Conservation (phyloP, 2,113 vertebrate species). For the Thamnophis sirtalis region DNA sequence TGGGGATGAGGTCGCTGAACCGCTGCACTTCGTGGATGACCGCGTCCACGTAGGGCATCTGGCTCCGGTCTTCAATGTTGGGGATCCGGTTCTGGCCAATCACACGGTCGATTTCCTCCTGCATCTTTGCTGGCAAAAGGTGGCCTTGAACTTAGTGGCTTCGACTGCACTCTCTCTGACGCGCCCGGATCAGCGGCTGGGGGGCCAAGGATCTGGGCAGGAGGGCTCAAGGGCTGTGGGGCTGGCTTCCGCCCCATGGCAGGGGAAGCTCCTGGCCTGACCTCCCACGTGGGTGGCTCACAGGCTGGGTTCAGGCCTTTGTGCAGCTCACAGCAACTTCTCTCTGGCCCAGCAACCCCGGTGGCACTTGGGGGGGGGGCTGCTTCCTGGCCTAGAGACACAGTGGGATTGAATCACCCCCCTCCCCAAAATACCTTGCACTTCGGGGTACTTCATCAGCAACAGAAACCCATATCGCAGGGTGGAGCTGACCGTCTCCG, state of each 20-base stretch:
- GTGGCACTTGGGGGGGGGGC: neutral
- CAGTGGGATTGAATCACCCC: neutral
- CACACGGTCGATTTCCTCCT: conserved; percentile 57
- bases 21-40: conserved; percentile 67
- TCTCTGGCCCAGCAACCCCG: neutral
- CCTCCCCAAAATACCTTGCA: conserved; percentile 47
- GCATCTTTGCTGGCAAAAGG: conserved; percentile 48
- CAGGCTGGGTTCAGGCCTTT: neutral
- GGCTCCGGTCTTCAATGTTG: conserved; percentile 40
- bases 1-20: conserved; percentile 46
- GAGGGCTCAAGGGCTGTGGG: neutral
- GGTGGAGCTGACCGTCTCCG: conserved; percentile 61
- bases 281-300: neutral
- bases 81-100: conserved; percentile 39
- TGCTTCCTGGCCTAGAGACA: neutral
- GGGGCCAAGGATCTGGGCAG: neutral
- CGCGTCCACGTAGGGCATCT: conserved; percentile 60
- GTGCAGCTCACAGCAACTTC: neutral
- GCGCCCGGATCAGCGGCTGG: no score
- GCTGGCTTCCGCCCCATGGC: neutral
- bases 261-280: neutral
- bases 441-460: conserved; percentile 58
- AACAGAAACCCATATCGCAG: conserved; percentile 59
- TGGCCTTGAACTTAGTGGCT: neutral
- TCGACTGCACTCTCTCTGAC: neutral